These are phyloP conservation scores for Homarus gammarus DNA, from an alignment of 2,888 invertebrate species.

Conservation along the genomic window DNA sequence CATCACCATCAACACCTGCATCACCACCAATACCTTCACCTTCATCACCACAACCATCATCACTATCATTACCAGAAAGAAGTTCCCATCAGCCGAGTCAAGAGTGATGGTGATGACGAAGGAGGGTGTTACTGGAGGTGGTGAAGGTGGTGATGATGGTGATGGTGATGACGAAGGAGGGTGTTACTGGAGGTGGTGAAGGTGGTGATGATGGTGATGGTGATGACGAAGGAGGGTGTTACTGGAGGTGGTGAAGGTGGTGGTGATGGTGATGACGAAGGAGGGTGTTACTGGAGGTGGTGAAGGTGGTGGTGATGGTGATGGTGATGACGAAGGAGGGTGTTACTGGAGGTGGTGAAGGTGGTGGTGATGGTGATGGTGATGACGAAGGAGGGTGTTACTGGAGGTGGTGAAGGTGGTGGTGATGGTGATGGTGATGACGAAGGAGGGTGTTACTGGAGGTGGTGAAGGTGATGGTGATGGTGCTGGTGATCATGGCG, in stretches of 20 bases:
- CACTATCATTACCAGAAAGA: too few species aligned
- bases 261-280: not conserved
- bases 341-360: constrained; percentile 3
- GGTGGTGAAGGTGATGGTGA: not conserved
- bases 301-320: not conserved
- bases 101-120: not conserved
- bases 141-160: not conserved
- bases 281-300: not conserved
- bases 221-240: not conserved
- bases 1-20: too few species aligned
- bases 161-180: not conserved
- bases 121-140: not conserved
- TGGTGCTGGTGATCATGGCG: not conserved
- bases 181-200: not conserved
- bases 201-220: not conserved
- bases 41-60: too few species aligned
- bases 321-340: too few species aligned
- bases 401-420: not conserved
- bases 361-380: not conserved
- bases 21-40: too few species aligned
- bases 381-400: not conserved
- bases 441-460: not conserved
- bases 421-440: not conserved
- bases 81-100: too few species aligned
- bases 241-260: too few species aligned